Percentiles rank a stretch among this genome's conserved stretches.
These are phyloP conservation scores for Polylopha cassiicola DNA, from an alignment of 2,888 invertebrate genomes.

Conservation along the genomic window DNA sequence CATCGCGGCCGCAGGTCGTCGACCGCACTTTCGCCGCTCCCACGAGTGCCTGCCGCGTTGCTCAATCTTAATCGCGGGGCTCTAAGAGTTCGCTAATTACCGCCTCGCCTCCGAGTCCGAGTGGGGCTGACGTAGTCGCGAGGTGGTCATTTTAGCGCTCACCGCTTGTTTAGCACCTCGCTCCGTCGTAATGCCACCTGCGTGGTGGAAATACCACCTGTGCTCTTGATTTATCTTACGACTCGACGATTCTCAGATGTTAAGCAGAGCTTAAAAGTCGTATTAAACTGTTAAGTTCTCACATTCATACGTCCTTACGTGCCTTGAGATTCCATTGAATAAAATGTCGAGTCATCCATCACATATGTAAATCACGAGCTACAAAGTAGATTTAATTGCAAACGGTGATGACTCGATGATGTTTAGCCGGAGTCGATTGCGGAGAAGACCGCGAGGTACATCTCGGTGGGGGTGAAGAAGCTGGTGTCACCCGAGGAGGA, in stretches of 20 bases:
- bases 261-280: slow-evolving; percentile 11
- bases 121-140: slow-evolving; percentile 1
- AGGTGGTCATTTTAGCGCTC: slow-evolving; percentile 28
- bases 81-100: slow-evolving; percentile 47
- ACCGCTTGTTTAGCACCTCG: slow-evolving; percentile 17
- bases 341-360: slow-evolving; percentile 5
- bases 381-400: slow-evolving; percentile 10
- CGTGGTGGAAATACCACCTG: slow-evolving; percentile 7
- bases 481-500: slow-evolving; percentile 62
- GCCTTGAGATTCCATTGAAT: slow-evolving; percentile 10
- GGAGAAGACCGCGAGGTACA: slow-evolving; percentile 74
- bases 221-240: slow-evolving; percentile 9
- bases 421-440: slow-evolving; percentile 79
- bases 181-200: slow-evolving; percentile 18
- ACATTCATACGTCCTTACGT: slow-evolving; percentile 6
- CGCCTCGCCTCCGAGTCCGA: slow-evolving; percentile 22
- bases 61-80: slow-evolving; percentile 48
- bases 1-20: slow-evolving; percentile 59
- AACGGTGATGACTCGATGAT: slow-evolving; percentile 24
- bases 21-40: slow-evolving; percentile 74
- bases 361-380: not conserved
- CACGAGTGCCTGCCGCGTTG: slow-evolving; percentile 57
- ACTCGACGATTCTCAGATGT: slow-evolving; percentile 4
- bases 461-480: slow-evolving; percentile 74
- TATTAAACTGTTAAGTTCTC: not conserved